Evolutionary conservation across 2,113 vertebrate species (phyloP).

Genomic region (Ammospiza nelsoni): DNA sequence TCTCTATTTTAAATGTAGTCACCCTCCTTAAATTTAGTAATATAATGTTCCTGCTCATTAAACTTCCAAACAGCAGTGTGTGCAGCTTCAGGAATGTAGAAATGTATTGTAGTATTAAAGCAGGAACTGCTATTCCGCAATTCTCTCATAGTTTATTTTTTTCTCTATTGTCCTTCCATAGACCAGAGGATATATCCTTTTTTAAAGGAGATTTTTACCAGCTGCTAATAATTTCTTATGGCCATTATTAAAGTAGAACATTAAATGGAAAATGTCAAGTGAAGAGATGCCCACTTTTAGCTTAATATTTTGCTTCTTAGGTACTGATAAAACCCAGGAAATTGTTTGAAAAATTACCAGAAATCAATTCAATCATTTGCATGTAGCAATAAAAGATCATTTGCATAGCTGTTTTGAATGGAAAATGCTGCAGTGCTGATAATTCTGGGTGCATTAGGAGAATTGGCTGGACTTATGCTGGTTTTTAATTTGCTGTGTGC

Average conservation of each 20-base stretch:
- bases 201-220: background rate
- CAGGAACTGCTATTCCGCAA: background rate
- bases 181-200: background rate
- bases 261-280: background rate
- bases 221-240: background rate
- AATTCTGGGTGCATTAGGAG: background rate
- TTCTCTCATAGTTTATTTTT: background rate
- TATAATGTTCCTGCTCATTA: background rate
- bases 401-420: slow-evolving; percentile 17
- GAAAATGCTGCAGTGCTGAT: background rate
- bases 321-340: background rate
- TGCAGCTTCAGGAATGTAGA: background rate
- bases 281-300: background rate
- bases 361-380: background rate
- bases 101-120: background rate
- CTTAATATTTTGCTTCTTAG: background rate
- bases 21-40: background rate
- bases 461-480: background rate
- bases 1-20: background rate
- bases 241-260: background rate
- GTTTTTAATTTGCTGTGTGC: background rate
- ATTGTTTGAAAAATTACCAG: background rate
- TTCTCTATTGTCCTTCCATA: background rate
- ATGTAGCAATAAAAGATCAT: background rate
- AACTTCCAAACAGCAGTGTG: background rate